Base-by-base conservation (phyloP, 1,140 invertebrate genomes). In the Nephila pilipes region DNA sequence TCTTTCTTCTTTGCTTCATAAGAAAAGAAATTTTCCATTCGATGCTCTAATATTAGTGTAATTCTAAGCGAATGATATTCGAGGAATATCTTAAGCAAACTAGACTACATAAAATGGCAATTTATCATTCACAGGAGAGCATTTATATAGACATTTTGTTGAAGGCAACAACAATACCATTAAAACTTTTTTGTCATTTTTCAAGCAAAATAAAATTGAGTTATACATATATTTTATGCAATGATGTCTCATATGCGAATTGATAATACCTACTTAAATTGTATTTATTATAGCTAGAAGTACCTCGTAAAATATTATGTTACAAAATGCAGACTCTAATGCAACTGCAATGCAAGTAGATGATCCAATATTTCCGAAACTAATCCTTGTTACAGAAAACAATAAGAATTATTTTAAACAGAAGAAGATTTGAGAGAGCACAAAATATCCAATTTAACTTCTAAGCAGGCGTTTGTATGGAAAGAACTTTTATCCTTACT, bases 391-490 rank as follows among this genome's bases (percentile, higher is more conserved):
- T 18, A 36, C 29, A 18, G 3, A 46, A 75, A 75, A 36, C 69
- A 75, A 75, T 20, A 29, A 75, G 32, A 1, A 25, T 65, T 65
- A 65, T 25, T 25, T 65, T 25, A 25, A 32, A 32, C 18, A 6
- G 46, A 1, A 36, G 4, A 75, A 75, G 12, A 75, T 75, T 75
- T 29, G 29, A 10, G 29, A 10, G 29, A 69, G 25, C n/a, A 69
- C 29, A 32, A 29, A 69, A 75, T 36, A 75, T 75, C 69, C 69
- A 75, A 75, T 75, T 75, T 75, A 75, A 75, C 32, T 75, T 75
- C 69, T 75, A 36, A 75, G 32, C 69, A 32, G 18, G 69, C 69
- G 29, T 36, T 75, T 75, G 18, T 16, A 14, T 36, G 69, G 32
- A 75, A 75, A 75, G 29, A 75, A 75, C 29, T 32, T 32, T 36